phyloP scores from a whole-genome alignment of 2,888 invertebrate species.

The Microdon myrmicae region DNA sequence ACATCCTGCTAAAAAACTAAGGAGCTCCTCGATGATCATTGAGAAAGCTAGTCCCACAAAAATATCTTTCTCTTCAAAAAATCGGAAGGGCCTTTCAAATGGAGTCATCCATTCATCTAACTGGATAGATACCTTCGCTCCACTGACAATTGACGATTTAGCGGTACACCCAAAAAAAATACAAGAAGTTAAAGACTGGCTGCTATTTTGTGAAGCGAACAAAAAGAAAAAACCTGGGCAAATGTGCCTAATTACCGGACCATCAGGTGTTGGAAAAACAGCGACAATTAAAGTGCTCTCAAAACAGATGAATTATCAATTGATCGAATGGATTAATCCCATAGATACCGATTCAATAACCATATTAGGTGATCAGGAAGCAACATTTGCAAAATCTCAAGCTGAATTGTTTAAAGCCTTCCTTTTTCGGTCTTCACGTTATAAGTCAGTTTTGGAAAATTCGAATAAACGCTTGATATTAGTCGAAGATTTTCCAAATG shows the following conservation, averaged over 20 bases:
- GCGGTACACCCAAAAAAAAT: conserved; percentile 81
- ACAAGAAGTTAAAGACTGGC: conserved; percentile 78
- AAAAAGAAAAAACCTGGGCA: conserved; percentile 61
- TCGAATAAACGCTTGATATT: conserved; percentile 72
- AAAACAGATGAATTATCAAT: conserved; percentile 68
- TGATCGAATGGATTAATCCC: conserved; percentile 86
- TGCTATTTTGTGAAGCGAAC: conserved; percentile 62
- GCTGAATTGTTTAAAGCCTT: conserved; percentile 79
- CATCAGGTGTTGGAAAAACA: conserved; percentile 88
- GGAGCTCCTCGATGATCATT: conserved; percentile 14
- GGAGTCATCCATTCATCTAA: conserved; percentile 59
- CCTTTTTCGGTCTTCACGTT: conserved; percentile 81
- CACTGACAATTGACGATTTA: conserved; percentile 71
- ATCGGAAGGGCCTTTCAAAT: too few species aligned
- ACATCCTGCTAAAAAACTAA: conserved; percentile 23
- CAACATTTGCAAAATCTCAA: conserved; percentile 69
- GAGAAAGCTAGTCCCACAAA: neutral
- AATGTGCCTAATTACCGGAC: conserved; percentile 81
- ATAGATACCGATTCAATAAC: conserved; percentile 73
- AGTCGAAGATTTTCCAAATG: conserved; percentile 86
- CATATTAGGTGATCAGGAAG: conserved; percentile 57
- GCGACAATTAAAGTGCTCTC: conserved; percentile 76
- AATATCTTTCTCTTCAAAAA: too few species aligned
- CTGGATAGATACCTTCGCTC: conserved; percentile 74
- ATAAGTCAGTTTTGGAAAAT: conserved; percentile 71